Evolutionary conservation across 1,140 invertebrate species (phyloP).

Genomic region (Panagrolaimus sp.): DNA sequence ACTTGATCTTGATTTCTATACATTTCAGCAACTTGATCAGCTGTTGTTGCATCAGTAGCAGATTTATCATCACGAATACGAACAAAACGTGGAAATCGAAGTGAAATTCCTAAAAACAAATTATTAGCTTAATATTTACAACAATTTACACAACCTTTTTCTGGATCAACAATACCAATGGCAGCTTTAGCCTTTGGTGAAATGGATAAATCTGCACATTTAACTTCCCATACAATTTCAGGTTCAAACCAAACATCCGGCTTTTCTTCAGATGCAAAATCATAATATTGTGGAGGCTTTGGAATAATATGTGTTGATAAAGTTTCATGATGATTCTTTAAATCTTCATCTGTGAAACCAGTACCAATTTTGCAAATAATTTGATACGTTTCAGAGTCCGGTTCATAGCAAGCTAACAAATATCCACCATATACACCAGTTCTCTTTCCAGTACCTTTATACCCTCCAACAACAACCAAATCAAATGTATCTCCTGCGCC

Average conservation of each 20-base stretch:
- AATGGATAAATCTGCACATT: conserved; percentile 89
- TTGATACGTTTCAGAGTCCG: conserved; percentile 86
- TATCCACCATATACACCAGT: conserved; percentile 92
- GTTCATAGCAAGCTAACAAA: conserved; percentile 90
- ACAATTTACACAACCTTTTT: conserved; percentile 42
- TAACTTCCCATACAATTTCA: conserved; percentile 81
- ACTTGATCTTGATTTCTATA: conserved; percentile 86
- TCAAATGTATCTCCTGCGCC: conserved; percentile 87
- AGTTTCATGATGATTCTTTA: conserved; percentile 70
- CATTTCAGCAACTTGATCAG: conserved; percentile 73
- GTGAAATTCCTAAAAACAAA: conserved; percentile 79
- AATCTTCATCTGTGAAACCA: conserved; percentile 86
- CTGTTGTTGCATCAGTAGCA: conserved; percentile 82
- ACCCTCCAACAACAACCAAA: conserved; percentile 88
- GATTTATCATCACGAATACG: conserved; percentile 81
- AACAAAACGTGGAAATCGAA: conserved; percentile 81
- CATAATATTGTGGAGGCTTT: conserved; percentile 76
- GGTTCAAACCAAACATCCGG: conserved; percentile 91
- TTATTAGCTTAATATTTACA: neutral
- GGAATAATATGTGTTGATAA: conserved; percentile 68
- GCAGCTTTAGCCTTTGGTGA: conserved; percentile 89
- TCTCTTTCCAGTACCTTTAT: conserved; percentile 84
- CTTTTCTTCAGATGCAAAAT: conserved; percentile 69
- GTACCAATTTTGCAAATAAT: conserved; percentile 91
- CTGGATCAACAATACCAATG: conserved; percentile 68